phyloP scores from a whole-genome alignment of 2,797 vertebrate species.

The Enteromius argenteus region DNA sequence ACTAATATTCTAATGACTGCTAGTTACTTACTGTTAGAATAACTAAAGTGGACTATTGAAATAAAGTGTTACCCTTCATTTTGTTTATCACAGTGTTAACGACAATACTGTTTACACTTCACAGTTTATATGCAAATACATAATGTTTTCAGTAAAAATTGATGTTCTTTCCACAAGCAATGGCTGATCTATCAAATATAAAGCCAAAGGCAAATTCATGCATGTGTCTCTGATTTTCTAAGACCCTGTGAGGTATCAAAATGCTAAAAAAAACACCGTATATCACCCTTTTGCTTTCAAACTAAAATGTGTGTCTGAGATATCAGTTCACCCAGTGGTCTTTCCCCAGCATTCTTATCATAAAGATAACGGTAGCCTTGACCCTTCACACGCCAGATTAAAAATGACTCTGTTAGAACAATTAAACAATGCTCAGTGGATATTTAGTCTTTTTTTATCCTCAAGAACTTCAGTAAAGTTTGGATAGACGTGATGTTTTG shows the following conservation, averaged over 20 bases:
- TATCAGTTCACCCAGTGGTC: not conserved
- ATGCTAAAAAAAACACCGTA: not conserved
- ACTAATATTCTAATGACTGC: too few species aligned
- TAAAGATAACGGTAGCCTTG: conserved; percentile 20
- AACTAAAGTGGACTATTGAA: too few species aligned
- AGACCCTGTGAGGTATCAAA: too few species aligned
- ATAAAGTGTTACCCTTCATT: too few species aligned
- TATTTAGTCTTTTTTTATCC: not conserved
- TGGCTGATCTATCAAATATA: not conserved
- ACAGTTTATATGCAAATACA: not conserved
- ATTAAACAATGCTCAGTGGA: not conserved
- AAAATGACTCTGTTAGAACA: not conserved
- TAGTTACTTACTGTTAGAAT: too few species aligned
- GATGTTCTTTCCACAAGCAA: not conserved
- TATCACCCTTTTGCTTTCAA: not conserved
- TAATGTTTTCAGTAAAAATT: not conserved
- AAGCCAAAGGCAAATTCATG: not conserved
- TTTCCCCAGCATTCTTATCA: conserved; percentile 4
- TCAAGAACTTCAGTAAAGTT: not conserved
- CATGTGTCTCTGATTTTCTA: not conserved
- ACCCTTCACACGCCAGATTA: not conserved
- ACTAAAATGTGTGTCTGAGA: not conserved
- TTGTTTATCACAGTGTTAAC: too few species aligned
- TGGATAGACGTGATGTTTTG: not conserved
- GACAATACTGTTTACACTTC: too few species aligned